Base-by-base conservation (phyloP, 2,797 vertebrate genomes). In the Oreonectes daqikongensis region DNA sequence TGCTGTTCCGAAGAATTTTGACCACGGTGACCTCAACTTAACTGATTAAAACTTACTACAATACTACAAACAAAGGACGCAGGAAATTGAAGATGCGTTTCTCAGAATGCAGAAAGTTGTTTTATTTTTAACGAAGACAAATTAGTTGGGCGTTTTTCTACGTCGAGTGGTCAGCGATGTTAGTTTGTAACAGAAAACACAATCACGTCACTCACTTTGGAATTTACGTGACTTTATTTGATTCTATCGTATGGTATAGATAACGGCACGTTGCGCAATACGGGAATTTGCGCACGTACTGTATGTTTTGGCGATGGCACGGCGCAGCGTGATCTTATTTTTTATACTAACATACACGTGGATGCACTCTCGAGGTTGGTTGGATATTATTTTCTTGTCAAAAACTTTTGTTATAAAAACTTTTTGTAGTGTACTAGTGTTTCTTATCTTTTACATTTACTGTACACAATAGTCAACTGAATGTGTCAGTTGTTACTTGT, bases 331-430 rank as follows among this genome's bases (percentile, higher is more conserved):
- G 4, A 53, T 66, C 10, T 2, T 73, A 6, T 32, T 73, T 4
- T 3, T 63, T 28, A 6, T 20, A 5, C 8, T 72, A 1, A 24
- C 61, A 11, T 20, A 60, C 52, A 0, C 30, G 22, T 79, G 74
- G 35, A 38, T 64, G 1, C 75, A 22, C 48, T 17, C 28, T 69
- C 22, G 52, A 15, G 80, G 82, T 84, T 20, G 75, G 82, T 10
- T 55, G 40, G 12, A 14, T 14, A 42, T 3, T 14, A 42, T 42
- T 15, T 12, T 12, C 3, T 11, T 12, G 14, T 17, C 1, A 44
- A 44, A 35, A 32, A 35, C 35, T 35, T 35, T 10, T n/a, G n/a
- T n/a, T n/a, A n/a, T n/a, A n/a, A n/a, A n/a, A n/a, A n/a, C n/a
- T n/a, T n/a, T n/a, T n/a, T n/a, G n/a, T n/a, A n/a, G n/a, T n/a